Evolutionary conservation across 2,113 vertebrate species (phyloP).

Genomic region (Tor tambroides): DNA sequence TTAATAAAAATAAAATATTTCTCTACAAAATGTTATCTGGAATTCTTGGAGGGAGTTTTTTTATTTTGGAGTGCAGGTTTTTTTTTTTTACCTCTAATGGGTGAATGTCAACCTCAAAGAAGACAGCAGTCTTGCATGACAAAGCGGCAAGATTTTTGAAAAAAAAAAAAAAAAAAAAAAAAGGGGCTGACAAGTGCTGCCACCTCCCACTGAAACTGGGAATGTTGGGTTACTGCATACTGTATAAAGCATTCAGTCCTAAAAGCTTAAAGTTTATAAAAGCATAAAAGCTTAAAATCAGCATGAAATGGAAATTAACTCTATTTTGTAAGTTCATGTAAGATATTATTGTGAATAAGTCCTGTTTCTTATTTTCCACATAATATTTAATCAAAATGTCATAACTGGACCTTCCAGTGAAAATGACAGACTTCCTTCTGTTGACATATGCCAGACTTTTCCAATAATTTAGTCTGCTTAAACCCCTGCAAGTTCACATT

Average conservation of each 20-base stretch:
- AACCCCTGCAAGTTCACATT: not conserved
- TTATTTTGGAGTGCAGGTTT: not conserved
- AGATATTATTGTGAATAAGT: too few relatives aligned
- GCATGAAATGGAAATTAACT: not conserved
- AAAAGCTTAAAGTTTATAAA: too few relatives aligned
- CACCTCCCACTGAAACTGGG: not conserved
- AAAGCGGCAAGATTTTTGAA: not conserved
- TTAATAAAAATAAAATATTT: not conserved
- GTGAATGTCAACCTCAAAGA: not conserved
- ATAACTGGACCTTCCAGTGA: too few relatives aligned
- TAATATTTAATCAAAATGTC: too few relatives aligned
- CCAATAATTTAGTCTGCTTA: not conserved
- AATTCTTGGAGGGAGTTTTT: not conserved
- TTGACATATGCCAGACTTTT: not conserved
- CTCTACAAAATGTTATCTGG: not conserved
- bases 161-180: too few relatives aligned
- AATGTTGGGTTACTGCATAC: not conserved
- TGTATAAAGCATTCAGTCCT: not conserved
- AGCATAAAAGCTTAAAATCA: not conserved
- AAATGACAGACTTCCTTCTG: not conserved
- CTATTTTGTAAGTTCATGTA: too few relatives aligned
- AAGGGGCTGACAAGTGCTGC: not conserved
- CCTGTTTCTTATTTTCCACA: too few relatives aligned
- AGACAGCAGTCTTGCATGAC: not conserved
- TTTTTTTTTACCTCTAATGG: not conserved